Evolutionary conservation across 2,797 vertebrate genomes (phyloP), one percentile per base, ranked within the genome.

Genomic region (Sebastes hubbsi): DNA sequence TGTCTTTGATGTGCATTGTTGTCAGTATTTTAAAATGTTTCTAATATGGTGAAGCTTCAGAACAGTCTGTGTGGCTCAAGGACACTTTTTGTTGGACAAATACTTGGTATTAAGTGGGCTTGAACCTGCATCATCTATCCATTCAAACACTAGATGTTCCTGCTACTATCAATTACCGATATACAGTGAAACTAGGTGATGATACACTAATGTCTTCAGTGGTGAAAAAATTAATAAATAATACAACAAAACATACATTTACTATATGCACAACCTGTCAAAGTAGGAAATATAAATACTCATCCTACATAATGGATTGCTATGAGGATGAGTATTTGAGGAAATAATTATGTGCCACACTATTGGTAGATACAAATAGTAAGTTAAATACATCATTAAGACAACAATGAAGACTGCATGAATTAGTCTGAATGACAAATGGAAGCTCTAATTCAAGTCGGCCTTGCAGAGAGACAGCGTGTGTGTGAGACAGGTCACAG

Each of bases 351-450:
- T 62, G 52, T 72, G 42, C 29, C 27, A 52, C 18, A 27, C 32
- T 72, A 49, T 52, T 62, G 69, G 18, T 60, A 49, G 68, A 9
- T 65, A 75, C 72, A 90, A 81, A 89, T 80, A 77, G 73, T 73
- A 80, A 87, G 82, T 87, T 88, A 86, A 94, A 91, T 86, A 81
- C 82, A 87, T 87, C 88, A 91, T 92, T 91, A 92, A 69, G 73
- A 75, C 75, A 86, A 91, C 86, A 90, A 84, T 89, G 81, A 75
- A 62, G 66, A 79, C 75, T 60, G 68, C 80, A 74, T 73, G 79
- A 84, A 77, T 87, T 82, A 30, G 52, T 90, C 76, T 83, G 83
- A 89, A 84, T 91, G 91, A 93, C 67, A 36, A 91, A 88, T 85
- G 86, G 72, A 89, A 69, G 75, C 86, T 87, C 60, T 74, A 86